phyloP scores from a whole-genome alignment of 2,113 vertebrate species.

The Aspiorhynchus laticeps region DNA sequence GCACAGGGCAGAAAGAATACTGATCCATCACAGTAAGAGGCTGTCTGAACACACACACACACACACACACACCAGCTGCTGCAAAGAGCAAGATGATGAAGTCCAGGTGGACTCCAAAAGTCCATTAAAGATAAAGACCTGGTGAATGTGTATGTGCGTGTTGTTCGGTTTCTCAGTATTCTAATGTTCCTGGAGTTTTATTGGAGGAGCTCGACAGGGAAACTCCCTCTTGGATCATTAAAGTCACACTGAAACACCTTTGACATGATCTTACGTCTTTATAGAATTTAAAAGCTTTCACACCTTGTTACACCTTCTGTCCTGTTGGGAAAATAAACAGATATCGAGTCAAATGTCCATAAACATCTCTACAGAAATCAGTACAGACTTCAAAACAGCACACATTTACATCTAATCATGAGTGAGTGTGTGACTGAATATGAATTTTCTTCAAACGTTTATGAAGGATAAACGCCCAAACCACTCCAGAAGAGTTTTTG shows the following conservation, averaged over 20 bases:
- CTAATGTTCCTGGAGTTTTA: constrained; percentile 26
- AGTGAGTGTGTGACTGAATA: constrained; percentile 35
- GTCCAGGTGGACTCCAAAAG: constrained; percentile 72
- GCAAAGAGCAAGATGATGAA: constrained; percentile 66
- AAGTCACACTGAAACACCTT: constrained; percentile 54
- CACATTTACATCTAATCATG: background rate
- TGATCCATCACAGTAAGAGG: constrained; percentile 78
- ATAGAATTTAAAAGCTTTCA: constrained; percentile 56
- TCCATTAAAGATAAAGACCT: constrained; percentile 53
- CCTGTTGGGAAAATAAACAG: constrained; percentile 24
- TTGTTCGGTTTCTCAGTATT: background rate
- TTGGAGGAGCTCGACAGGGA: constrained; percentile 28
- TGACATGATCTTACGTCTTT: constrained; percentile 55
- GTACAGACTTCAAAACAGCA: background rate
- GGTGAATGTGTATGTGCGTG: constrained; percentile 29
- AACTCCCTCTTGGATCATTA: constrained; percentile 57
- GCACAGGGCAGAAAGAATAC: constrained; percentile 77
- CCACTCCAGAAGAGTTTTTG: constrained; percentile 45
- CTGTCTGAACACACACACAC: constrained; percentile 66
- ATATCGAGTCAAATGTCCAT: background rate
- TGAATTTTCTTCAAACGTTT: constrained; percentile 57
- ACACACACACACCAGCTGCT: constrained; percentile 54
- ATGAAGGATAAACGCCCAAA: constrained; percentile 43
- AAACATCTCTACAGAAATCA: background rate
- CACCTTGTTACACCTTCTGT: constrained; percentile 54